Conservation (phyloP, 2,113 vertebrate species). For the Caranx melampygus region DNA sequence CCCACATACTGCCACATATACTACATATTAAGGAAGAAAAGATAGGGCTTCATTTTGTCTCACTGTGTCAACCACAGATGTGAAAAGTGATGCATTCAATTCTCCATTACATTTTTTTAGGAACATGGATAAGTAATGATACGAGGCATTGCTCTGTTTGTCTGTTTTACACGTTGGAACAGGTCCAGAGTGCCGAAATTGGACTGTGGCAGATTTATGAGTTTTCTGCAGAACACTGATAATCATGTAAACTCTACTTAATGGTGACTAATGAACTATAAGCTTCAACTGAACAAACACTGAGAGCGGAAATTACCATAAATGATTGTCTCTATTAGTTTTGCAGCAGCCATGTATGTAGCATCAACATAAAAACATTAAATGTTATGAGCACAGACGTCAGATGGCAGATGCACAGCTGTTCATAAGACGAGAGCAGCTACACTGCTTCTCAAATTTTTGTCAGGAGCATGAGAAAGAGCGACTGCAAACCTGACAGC, state of each 20-base stretch:
- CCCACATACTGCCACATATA: background rate
- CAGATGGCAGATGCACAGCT: slow-evolving; percentile 8
- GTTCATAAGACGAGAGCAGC: background rate
- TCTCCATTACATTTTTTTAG: slow-evolving; percentile 9
- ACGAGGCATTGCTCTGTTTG: slow-evolving; percentile 6
- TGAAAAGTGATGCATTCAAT: background rate
- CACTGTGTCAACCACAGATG: background rate
- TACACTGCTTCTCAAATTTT: slow-evolving; percentile 28
- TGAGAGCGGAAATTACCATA: slow-evolving; percentile 32
- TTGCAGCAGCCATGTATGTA: slow-evolving; percentile 18
- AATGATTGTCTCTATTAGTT: slow-evolving; percentile 26
- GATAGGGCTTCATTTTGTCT: background rate
- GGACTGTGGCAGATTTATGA: slow-evolving; percentile 38
- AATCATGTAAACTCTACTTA: slow-evolving; percentile 44
- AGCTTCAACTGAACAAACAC: slow-evolving; percentile 48
- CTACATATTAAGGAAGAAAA: background rate
- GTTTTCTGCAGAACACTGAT: slow-evolving; percentile 41
- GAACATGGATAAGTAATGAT: background rate
- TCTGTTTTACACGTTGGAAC: slow-evolving; percentile 15
- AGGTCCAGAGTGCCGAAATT: slow-evolving; percentile 29
- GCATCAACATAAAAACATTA: slow-evolving; percentile 10
- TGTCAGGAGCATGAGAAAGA: slow-evolving; percentile 39
- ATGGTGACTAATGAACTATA: slow-evolving; percentile 56
- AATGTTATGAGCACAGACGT: slow-evolving; percentile 1
- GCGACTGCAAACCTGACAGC: slow-evolving; percentile 21